Conservation (phyloP, 2,797 vertebrate species). For the Silurus aristotelis region DNA sequence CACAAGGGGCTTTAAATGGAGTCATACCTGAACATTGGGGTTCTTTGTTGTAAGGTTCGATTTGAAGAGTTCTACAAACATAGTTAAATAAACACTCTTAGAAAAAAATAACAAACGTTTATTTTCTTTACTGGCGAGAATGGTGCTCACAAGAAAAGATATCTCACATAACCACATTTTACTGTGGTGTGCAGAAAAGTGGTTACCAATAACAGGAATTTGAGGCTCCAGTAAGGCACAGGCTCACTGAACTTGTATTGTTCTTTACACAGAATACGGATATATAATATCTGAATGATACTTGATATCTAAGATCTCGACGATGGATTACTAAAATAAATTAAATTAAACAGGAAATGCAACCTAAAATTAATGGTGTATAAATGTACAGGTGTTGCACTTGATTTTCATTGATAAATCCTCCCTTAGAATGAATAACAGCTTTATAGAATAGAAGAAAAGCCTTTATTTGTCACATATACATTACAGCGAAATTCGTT, state of each 20-base stretch:
- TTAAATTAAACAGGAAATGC: not conserved
- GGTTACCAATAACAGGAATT: not conserved
- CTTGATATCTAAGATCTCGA: not conserved
- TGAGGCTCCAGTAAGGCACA: not conserved
- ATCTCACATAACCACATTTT: not conserved
- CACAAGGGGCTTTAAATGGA: not conserved
- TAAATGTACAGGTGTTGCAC: no score
- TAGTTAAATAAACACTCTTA: not conserved
- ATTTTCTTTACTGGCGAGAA: not conserved
- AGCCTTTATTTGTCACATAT: no score
- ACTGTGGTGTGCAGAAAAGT: not conserved
- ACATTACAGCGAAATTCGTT: no score
- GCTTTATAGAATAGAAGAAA: no score
- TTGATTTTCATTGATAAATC: no score
- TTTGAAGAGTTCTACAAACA: not conserved
- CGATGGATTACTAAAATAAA: not conserved
- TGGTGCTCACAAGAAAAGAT: not conserved
- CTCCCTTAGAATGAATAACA: no score
- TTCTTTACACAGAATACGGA: not conserved
- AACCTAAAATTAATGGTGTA: not conserved
- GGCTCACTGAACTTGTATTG: not conserved
- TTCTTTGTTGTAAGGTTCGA: not conserved
- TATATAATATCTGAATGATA: not conserved
- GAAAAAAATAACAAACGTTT: no score
- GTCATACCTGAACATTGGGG: not conserved